Percentiles rank a stretch among this genome's conserved stretches.
Evolutionary conservation across 2,888 invertebrate genomes (phyloP).

Genomic region (Erebia palarica): DNA sequence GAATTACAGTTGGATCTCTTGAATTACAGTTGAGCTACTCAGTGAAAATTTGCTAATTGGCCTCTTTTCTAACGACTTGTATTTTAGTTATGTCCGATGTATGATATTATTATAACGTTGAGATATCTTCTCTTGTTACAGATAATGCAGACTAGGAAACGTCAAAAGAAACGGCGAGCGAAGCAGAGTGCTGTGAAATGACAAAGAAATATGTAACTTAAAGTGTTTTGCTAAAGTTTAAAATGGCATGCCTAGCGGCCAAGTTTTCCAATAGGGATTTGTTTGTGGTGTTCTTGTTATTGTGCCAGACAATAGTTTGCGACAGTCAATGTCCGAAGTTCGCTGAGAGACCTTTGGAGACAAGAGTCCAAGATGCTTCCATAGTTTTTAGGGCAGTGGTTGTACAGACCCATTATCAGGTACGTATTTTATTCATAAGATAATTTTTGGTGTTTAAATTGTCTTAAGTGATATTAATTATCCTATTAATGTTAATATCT

Average conservation of each 20-base stretch:
- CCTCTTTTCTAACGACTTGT: background rate
- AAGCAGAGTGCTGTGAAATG: conserved; percentile 64
- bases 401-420: conserved; percentile 72
- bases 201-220: conserved; percentile 65
- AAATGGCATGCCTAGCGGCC: conserved; percentile 64
- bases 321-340: conserved; percentile 79
- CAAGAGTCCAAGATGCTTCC: conserved; percentile 77
- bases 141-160: conserved; percentile 72
- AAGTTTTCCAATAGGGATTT: conserved; percentile 62
- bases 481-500: too few relatives aligned
- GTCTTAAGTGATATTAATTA: too few relatives aligned
- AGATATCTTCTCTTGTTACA: conserved; percentile 58
- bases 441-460: too few relatives aligned
- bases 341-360: conserved; percentile 78
- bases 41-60: background rate
- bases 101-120: background rate
- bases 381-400: conserved; percentile 81
- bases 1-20: too few relatives aligned
- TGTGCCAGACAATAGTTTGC: conserved; percentile 75
- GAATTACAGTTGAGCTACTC: too few relatives aligned
- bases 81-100: background rate
- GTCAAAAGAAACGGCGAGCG: conserved; percentile 66
- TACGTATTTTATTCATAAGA: conserved; percentile 47
- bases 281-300: conserved; percentile 65
- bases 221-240: conserved; percentile 46